Evolutionary conservation across 2,888 invertebrate species (phyloP).

Genomic region (Gisinianus flammeolus): DNA sequence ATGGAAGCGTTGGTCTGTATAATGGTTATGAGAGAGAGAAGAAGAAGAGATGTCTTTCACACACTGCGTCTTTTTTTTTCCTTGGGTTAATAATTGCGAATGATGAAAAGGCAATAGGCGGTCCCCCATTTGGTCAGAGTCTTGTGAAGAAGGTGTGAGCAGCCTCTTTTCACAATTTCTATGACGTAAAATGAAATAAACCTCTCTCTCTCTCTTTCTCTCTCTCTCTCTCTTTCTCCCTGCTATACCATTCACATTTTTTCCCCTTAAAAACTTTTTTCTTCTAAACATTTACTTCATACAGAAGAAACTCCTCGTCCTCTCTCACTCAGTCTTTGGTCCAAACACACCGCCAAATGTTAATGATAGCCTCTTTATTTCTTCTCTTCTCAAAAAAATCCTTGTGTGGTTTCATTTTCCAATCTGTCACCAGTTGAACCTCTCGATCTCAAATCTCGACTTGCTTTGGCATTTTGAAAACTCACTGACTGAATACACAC

Average conservation of each 20-base stretch:
- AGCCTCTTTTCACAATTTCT: constrained; percentile 25
- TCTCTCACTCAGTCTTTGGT: background rate
- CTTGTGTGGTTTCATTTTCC: constrained; percentile 18
- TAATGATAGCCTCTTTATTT: background rate
- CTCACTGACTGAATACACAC: too few relatives aligned
- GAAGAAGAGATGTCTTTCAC: constrained; percentile 8
- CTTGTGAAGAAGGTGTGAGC: constrained; percentile 38
- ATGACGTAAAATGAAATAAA: constrained; percentile 12
- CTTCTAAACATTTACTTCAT: background rate
- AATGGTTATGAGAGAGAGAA: constrained; percentile 12
- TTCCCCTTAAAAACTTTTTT: background rate
- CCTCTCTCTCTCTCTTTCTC: too few relatives aligned
- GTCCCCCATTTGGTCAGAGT: constrained; percentile 4
- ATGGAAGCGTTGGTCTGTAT: constrained; percentile 25
- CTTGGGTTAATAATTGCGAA: constrained; percentile 17
- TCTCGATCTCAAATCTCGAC: background rate
- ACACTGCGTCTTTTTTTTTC: constrained; percentile 13
- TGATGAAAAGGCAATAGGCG: constrained; percentile 32
- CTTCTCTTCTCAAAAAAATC: background rate
- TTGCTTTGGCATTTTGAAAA: background rate
- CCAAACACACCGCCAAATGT: background rate
- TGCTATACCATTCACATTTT: background rate
- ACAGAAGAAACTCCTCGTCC: background rate
- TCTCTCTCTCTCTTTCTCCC: background rate
- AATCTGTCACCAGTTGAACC: constrained; percentile 13